Evolutionary conservation across 2,888 invertebrate species (phyloP).

Genomic region (Rhamnusium bicolor): DNA sequence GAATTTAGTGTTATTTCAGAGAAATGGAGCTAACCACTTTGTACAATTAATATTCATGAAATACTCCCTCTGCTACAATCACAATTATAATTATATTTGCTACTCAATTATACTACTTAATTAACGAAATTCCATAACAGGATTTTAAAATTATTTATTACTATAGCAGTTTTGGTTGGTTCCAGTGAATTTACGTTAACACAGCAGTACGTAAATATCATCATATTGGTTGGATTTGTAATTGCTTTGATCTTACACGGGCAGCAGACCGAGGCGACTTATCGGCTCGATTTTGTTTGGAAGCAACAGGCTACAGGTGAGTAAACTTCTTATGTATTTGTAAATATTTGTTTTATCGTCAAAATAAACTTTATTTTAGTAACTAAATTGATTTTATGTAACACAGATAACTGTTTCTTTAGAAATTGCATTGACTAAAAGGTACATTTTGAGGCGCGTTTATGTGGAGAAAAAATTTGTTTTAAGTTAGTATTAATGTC

Average conservation of each 20-base stretch:
- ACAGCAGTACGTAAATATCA: conserved; percentile 74
- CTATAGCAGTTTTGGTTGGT: conserved; percentile 32
- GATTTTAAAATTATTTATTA: conserved; percentile 7
- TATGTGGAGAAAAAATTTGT: too few relatives aligned
- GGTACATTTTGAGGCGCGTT: too few relatives aligned
- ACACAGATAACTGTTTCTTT: too few relatives aligned
- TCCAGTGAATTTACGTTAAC: conserved; percentile 64
- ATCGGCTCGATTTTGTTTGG: conserved; percentile 96
- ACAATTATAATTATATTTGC: conserved; percentile 8
- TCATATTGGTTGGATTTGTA: conserved; percentile 83
- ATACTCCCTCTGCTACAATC: conserved; percentile 5
- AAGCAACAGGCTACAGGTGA: conserved; percentile 93
- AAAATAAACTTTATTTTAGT: too few relatives aligned
- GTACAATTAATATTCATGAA: neutral
- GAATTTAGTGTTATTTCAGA: neutral
- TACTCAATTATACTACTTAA: neutral
- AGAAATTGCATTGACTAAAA: too few relatives aligned
- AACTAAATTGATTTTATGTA: too few relatives aligned
- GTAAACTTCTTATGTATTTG: neutral
- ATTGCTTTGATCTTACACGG: conserved; percentile 91
- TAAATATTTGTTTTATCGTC: too few relatives aligned
- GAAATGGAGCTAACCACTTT: neutral
- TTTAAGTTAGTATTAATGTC: too few relatives aligned
- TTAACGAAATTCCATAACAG: neutral
- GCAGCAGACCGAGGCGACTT: conserved; percentile 95